phyloP scores from a whole-genome alignment of 2,113 vertebrate genomes.

The Butastur rufipennis region DNA sequence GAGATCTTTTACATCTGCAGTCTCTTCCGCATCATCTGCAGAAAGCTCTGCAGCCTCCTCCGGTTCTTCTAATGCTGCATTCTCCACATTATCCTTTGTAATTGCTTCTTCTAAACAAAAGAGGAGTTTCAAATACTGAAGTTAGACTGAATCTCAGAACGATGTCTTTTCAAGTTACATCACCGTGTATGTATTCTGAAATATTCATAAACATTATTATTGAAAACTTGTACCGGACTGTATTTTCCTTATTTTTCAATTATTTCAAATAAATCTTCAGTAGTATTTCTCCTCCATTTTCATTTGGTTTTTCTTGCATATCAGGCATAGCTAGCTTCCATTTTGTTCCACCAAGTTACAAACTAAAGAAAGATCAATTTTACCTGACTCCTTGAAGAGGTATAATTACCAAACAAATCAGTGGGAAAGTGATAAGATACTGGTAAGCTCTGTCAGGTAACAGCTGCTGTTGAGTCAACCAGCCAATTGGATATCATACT shows the following conservation, averaged over 20 bases:
- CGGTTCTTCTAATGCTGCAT: background rate
- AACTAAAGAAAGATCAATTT: background rate
- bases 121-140: background rate
- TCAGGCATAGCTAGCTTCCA: background rate
- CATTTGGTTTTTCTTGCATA: background rate
- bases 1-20: slow-evolving; percentile 51
- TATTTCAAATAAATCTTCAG: background rate
- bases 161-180: background rate
- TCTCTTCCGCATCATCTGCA: background rate
- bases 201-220: rapidly evolving
- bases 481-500: background rate
- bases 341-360: background rate
- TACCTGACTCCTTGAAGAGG: background rate
- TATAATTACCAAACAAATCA: background rate
- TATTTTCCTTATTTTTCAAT: background rate
- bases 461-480: background rate
- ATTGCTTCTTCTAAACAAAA: slow-evolving; percentile 59
- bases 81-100: slow-evolving; percentile 58
- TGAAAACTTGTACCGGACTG: background rate
- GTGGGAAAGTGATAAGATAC: too few species aligned
- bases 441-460: background rate
- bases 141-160: background rate
- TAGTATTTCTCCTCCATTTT: background rate
- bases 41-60: slow-evolving; percentile 58
- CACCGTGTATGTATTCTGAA: background rate